These are phyloP conservation scores for Zapornia atra DNA, from an alignment of 2,113 vertebrate species.

Conservation along the genomic window DNA sequence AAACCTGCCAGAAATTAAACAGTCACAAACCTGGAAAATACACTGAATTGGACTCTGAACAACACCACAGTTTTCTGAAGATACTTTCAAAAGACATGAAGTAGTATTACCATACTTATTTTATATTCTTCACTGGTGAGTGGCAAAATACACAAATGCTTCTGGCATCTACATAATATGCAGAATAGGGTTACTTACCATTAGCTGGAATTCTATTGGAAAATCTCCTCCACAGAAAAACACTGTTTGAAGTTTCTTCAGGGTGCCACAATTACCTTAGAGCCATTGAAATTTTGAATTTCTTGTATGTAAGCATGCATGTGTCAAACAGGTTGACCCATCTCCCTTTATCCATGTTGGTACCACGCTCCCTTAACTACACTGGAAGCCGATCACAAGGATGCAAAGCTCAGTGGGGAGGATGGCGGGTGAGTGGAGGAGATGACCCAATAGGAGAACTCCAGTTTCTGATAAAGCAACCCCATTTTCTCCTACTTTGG, in stretches of 20 bases:
- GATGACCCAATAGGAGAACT: constrained; percentile 70
- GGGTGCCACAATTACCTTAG: constrained; percentile 63
- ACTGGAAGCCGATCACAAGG: constrained; percentile 70
- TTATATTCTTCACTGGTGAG: background rate
- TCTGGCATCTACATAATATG: background rate
- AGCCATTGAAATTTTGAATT: constrained; percentile 76
- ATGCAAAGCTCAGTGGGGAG: constrained; percentile 69
- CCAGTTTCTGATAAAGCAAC: constrained; percentile 64
- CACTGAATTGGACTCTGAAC: background rate
- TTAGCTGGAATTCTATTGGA: constrained; percentile 69
- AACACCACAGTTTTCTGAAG: background rate
- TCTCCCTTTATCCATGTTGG: constrained; percentile 69
- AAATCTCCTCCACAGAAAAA: constrained; percentile 72
- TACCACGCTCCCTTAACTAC: constrained; percentile 68
- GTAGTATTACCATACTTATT: background rate
- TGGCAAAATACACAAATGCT: background rate
- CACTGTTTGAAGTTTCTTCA: constrained; percentile 73
- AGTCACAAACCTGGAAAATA: constrained; percentile 4
- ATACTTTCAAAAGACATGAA: background rate
- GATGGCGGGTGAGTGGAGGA: constrained; percentile 65
- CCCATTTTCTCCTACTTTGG: constrained; percentile 68
- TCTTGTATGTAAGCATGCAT: constrained; percentile 74
- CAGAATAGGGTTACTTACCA: constrained; percentile 58
- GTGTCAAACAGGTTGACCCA: constrained; percentile 76
- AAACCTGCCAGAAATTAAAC: constrained; percentile 81